phyloP scores from a whole-genome alignment of 2,797 vertebrate species.

The Poecilia gillii region DNA sequence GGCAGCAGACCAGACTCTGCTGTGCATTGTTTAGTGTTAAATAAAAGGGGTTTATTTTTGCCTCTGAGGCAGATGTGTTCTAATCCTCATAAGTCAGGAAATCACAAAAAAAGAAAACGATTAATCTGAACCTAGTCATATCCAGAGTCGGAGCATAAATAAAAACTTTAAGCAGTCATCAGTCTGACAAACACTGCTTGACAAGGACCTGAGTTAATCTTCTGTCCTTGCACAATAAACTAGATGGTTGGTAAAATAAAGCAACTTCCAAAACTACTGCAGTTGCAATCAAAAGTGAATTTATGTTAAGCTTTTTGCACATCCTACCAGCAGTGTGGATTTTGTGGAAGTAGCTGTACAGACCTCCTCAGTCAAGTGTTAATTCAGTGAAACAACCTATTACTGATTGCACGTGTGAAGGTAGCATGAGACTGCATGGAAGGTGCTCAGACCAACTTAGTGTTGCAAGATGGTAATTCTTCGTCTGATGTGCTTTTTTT shows the following conservation, averaged over 20 bases:
- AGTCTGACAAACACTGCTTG: not conserved
- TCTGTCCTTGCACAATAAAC: not conserved
- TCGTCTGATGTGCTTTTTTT: constrained; percentile 20
- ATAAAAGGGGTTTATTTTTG: not conserved
- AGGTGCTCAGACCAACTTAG: constrained; percentile 15
- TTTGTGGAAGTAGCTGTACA: not conserved
- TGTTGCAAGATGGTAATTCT: constrained; percentile 10
- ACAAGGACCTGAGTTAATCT: not conserved
- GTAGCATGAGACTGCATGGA: not conserved
- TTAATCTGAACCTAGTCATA: not conserved
- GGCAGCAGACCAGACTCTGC: not conserved
- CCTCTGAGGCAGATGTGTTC: not conserved
- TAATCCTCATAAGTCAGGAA: not conserved
- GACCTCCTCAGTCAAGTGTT: not conserved
- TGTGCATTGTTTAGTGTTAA: not conserved
- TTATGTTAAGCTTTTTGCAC: not conserved
- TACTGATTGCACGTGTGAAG: not conserved
- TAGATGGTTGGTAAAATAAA: not conserved
- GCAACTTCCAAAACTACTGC: not conserved
- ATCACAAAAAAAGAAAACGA: not conserved
- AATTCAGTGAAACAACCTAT: not conserved
- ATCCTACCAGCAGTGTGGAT: not conserved
- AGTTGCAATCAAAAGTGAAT: not conserved
- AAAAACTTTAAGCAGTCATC: not conserved
- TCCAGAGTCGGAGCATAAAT: not conserved